phyloP scores from a whole-genome alignment of 2,797 vertebrate species.

The Esox masquinongy region DNA sequence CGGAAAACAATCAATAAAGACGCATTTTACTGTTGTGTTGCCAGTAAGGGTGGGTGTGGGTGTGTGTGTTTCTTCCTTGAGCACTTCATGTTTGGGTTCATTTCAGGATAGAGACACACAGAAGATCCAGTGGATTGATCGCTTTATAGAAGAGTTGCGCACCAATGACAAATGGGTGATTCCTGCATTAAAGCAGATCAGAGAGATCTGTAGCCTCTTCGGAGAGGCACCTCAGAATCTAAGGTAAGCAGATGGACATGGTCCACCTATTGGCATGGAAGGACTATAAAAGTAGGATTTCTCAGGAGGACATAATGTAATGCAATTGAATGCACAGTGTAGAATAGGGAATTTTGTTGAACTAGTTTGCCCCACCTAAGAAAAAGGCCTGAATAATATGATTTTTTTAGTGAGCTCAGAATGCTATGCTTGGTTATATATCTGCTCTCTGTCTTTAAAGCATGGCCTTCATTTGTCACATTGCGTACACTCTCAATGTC shows the following conservation, averaged over 20 bases:
- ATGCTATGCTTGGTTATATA: neutral
- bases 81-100: slow-evolving; percentile 3
- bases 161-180: slow-evolving; percentile 99
- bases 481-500: slow-evolving; percentile 23
- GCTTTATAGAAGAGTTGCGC: slow-evolving; percentile 98
- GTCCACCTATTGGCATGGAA: neutral
- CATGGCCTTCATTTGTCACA: slow-evolving; percentile 7
- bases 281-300: neutral
- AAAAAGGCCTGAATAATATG: neutral
- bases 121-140: slow-evolving; percentile 99
- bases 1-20: neutral
- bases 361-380: neutral
- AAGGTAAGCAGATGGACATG: slow-evolving; percentile 77
- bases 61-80: neutral
- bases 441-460: slow-evolving; percentile 14
- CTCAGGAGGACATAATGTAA: neutral
- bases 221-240: slow-evolving; percentile 99
- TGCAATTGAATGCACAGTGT: slow-evolving; percentile 4
- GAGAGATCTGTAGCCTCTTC: slow-evolving; percentile 99
- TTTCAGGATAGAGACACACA: slow-evolving; percentile 96
- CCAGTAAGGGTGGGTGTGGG: neutral
- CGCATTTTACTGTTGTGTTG: neutral
- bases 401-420: neutral
- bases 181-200: slow-evolving; percentile 97
- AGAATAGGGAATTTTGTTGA: no score